Evolutionary conservation across 2,113 vertebrate species (phyloP).

Genomic region (Suricata suricatta): DNA sequence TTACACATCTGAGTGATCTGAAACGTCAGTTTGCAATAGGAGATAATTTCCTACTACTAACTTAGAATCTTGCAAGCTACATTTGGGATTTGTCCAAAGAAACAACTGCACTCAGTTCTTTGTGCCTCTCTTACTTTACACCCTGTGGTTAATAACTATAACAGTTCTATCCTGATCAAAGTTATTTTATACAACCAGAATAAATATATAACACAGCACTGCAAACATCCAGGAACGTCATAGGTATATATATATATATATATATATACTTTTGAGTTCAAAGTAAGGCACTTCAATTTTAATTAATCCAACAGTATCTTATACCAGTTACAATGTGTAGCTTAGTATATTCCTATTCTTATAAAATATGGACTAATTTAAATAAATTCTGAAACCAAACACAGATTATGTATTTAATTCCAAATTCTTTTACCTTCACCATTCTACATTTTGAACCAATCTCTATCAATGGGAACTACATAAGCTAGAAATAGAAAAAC

Average conservation of each 20-base stretch:
- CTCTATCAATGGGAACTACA: constrained; percentile 32
- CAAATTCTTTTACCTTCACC: constrained; percentile 32
- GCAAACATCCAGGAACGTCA: not conserved
- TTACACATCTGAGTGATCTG: constrained; percentile 48
- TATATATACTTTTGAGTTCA: constrained; percentile 3
- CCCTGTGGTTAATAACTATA: constrained; percentile 6
- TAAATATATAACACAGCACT: not conserved
- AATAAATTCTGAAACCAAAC: constrained; percentile 55
- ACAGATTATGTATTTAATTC: constrained; percentile 13
- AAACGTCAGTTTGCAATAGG: constrained; percentile 37
- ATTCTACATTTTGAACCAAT: not conserved
- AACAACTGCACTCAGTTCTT: constrained; percentile 23
- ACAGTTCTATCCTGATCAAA: constrained; percentile 30
- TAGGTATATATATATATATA: not conserved
- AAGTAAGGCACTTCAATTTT: constrained; percentile 10
- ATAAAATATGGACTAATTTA: constrained; percentile 38
- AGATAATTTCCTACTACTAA: constrained; percentile 41
- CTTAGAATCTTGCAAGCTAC: not conserved
- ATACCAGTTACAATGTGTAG: not conserved
- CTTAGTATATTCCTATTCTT: constrained; percentile 41
- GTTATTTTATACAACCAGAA: constrained; percentile 25
- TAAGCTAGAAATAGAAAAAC: not conserved
- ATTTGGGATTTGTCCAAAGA: constrained; percentile 25
- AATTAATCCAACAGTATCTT: constrained; percentile 32
- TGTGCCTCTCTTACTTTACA: not conserved